A percentile compares a stretch with the other conserved stretches of the same genome.
These are phyloP conservation scores for Etheostoma nigrum DNA, from an alignment of 2,797 vertebrate genomes.

Conservation along the genomic window DNA sequence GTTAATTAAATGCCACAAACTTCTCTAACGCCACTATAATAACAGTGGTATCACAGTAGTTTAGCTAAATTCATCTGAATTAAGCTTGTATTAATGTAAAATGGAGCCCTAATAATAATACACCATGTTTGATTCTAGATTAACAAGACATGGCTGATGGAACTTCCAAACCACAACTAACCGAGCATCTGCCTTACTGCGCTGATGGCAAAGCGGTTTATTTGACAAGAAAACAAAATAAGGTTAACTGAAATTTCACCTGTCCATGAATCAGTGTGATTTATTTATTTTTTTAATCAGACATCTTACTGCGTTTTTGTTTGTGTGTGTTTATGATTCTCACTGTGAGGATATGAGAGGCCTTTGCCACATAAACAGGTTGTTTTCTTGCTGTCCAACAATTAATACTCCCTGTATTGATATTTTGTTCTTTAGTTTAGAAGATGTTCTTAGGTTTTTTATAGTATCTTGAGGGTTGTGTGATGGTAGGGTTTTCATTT, in stretches of 20 bases:
- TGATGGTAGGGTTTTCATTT: slow-evolving; percentile 3
- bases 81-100: neutral
- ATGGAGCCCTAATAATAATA: slow-evolving; percentile 1
- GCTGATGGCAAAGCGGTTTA: slow-evolving; percentile 25
- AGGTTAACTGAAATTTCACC: slow-evolving; percentile 32
- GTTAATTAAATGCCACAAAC: neutral
- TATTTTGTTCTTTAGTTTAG: neutral
- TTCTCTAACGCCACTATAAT: neutral
- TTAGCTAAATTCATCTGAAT: neutral
- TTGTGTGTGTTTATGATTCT: slow-evolving; percentile 5
- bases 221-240: slow-evolving; percentile 23
- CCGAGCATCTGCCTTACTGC: slow-evolving; percentile 17
- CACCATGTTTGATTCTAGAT: slow-evolving; percentile 60
- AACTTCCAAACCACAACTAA: slow-evolving; percentile 14
- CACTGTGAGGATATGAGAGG: slow-evolving; percentile 12
- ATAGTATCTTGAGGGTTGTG: neutral
- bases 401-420: neutral
- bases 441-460: slow-evolving; percentile 11
- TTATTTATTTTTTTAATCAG: slow-evolving; percentile 61
- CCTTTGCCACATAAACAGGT: neutral
- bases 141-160: slow-evolving; percentile 42
- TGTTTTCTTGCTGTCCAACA: slow-evolving; percentile 22
- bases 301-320: slow-evolving; percentile 34
- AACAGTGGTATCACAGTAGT: neutral
- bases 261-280: slow-evolving; percentile 44